Conservation (phyloP, 2,797 vertebrate species). For the Setipinna tenuifilis region DNA sequence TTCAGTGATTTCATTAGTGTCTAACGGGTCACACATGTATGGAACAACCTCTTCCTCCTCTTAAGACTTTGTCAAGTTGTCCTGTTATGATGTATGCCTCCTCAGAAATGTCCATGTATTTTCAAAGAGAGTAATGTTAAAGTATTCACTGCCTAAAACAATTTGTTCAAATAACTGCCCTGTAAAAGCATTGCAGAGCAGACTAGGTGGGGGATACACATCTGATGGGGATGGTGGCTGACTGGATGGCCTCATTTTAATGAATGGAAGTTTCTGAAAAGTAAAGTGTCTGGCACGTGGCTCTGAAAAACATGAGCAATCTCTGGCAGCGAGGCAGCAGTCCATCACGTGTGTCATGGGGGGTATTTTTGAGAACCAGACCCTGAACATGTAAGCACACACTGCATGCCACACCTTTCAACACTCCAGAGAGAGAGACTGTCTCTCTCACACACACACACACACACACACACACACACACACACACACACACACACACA, state of each 20-base stretch:
- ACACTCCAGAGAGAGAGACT: not conserved
- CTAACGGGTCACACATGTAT: too few relatives aligned
- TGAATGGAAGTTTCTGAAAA: conserved; percentile 62
- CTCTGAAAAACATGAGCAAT: conserved; percentile 29
- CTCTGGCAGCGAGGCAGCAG: not conserved
- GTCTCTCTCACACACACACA: too few relatives aligned
- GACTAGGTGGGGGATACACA: too few relatives aligned
- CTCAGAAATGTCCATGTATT: not conserved
- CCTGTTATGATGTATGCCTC: not conserved
- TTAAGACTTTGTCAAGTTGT: not conserved
- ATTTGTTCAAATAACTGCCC: too few relatives aligned
- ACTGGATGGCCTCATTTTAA: not conserved
- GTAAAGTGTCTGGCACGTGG: conserved; percentile 71
- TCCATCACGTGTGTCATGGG: not conserved
- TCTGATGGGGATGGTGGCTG: not conserved
- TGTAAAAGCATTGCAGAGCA: too few relatives aligned
- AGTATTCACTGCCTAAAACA: not conserved
- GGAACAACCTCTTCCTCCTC: not conserved
- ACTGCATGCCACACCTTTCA: not conserved
- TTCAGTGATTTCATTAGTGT: too few relatives aligned
- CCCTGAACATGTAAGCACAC: not conserved
- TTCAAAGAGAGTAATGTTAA: not conserved
- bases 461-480: conserved; percentile 4
- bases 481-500: conserved; percentile 21
- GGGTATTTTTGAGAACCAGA: not conserved